phyloP scores from a whole-genome alignment of 2,113 vertebrate genomes.

The Zosterops lateralis region DNA sequence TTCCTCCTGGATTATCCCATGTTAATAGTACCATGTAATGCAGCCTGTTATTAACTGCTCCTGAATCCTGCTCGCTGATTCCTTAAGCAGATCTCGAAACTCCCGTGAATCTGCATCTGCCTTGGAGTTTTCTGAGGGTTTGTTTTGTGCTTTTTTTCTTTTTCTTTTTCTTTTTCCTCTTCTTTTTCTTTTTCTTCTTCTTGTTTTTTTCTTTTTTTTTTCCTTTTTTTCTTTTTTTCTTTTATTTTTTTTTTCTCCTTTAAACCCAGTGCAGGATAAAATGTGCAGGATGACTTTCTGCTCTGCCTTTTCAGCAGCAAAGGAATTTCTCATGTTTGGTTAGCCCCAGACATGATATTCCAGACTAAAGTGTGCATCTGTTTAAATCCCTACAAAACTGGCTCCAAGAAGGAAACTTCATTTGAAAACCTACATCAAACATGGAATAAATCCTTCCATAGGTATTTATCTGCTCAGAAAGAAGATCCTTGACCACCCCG shows the following conservation, averaged over 20 bases:
- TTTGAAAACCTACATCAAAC: not conserved
- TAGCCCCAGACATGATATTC: not conserved
- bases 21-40: not conserved
- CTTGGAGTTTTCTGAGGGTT: not conserved
- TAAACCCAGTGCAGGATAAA: not conserved
- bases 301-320: not conserved
- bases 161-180: not conserved
- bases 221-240: not conserved
- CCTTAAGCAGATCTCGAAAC: constrained; percentile 23
- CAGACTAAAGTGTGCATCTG: not conserved
- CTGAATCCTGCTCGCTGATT: constrained; percentile 5
- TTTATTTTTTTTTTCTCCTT: not conserved
- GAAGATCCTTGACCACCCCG: not conserved
- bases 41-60: not conserved
- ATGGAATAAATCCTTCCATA: not conserved
- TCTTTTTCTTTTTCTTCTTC: not conserved
- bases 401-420: not conserved
- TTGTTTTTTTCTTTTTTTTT: no score
- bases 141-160: not conserved
- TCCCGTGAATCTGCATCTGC: not conserved
- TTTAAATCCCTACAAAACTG: not conserved
- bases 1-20: constrained; percentile 36
- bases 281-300: not conserved
- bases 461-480: not conserved
- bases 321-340: not conserved